Percentiles rank a stretch among this genome's conserved stretches.
phyloP scores from a whole-genome alignment of 2,113 vertebrate species.

The Vimba vimba region DNA sequence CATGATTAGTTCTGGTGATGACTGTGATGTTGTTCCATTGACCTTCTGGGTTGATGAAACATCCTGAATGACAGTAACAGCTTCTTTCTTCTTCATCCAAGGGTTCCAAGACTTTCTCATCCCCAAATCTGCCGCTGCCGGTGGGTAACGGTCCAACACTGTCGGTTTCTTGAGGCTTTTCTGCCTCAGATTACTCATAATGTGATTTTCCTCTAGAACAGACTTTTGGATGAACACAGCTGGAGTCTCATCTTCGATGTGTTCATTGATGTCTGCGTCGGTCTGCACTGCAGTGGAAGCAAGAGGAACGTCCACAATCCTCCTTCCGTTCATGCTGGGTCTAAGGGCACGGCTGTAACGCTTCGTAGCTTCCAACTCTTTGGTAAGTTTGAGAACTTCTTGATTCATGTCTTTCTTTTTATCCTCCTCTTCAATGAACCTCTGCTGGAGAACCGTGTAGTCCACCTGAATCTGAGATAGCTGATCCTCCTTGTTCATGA shows the following conservation, averaged over 20 bases:
- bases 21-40: slow-evolving; percentile 58
- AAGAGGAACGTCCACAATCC: slow-evolving; percentile 87
- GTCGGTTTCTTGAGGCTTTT: slow-evolving; percentile 83
- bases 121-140: slow-evolving; percentile 82
- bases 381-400: slow-evolving; percentile 83
- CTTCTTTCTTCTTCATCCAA: slow-evolving; percentile 90
- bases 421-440: slow-evolving; percentile 86
- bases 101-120: slow-evolving; percentile 87
- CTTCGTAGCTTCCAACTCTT: slow-evolving; percentile 88
- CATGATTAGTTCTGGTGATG: slow-evolving; percentile 76
- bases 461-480: slow-evolving; percentile 92
- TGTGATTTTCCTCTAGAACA: slow-evolving; percentile 92
- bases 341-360: slow-evolving; percentile 88
- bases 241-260: slow-evolving; percentile 86
- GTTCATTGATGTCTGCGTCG: slow-evolving; percentile 72
- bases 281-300: slow-evolving; percentile 90
- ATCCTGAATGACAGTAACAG: slow-evolving; percentile 61
- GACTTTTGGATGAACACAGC: slow-evolving; percentile 94
- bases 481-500: slow-evolving; percentile 98
- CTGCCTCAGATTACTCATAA: slow-evolving; percentile 94
- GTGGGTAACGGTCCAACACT: slow-evolving; percentile 89
- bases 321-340: slow-evolving; percentile 85
- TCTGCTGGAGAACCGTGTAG: slow-evolving; percentile 87
- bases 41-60: slow-evolving; percentile 58
- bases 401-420: slow-evolving; percentile 85